Evolutionary conservation across 2,888 invertebrate species (phyloP).

Genomic region (Phyllotreta striolata): DNA sequence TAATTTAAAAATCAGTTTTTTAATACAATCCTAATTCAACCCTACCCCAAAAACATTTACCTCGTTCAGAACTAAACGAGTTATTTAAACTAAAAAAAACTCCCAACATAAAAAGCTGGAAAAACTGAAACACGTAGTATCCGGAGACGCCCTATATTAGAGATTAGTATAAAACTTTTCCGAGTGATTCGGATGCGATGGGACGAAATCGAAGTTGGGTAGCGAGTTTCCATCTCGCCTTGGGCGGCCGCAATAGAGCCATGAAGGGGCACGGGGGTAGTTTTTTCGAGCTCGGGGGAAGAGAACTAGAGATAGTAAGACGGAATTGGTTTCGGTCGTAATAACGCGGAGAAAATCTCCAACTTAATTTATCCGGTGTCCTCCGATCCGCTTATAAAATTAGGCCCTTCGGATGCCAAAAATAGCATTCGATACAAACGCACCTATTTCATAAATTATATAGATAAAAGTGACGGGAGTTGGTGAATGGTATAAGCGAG

Average conservation of each 20-base stretch:
- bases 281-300: constrained; percentile 19
- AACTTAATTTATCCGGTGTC: constrained; percentile 23
- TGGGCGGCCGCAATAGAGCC: constrained; percentile 37
- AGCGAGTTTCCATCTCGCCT: constrained; percentile 42
- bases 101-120: too few species aligned
- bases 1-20: too few species aligned
- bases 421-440: not conserved
- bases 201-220: constrained; percentile 47
- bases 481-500: too few species aligned
- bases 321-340: constrained; percentile 27
- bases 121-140: too few species aligned
- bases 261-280: constrained; percentile 2
- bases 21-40: too few species aligned
- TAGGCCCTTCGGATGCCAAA: not conserved
- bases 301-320: constrained; percentile 27
- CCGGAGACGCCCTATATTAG: constrained; percentile 42
- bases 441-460: not conserved
- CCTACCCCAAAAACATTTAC: too few species aligned
- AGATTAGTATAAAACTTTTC: constrained; percentile 50
- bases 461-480: too few species aligned
- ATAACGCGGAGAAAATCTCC: constrained; percentile 24
- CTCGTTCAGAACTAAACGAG: too few species aligned
- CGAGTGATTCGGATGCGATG: constrained; percentile 49
- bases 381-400: constrained; percentile 4
- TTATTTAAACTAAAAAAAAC: too few species aligned